phyloP scores from a whole-genome alignment of 2,113 vertebrate species.

The Rynchops niger region DNA sequence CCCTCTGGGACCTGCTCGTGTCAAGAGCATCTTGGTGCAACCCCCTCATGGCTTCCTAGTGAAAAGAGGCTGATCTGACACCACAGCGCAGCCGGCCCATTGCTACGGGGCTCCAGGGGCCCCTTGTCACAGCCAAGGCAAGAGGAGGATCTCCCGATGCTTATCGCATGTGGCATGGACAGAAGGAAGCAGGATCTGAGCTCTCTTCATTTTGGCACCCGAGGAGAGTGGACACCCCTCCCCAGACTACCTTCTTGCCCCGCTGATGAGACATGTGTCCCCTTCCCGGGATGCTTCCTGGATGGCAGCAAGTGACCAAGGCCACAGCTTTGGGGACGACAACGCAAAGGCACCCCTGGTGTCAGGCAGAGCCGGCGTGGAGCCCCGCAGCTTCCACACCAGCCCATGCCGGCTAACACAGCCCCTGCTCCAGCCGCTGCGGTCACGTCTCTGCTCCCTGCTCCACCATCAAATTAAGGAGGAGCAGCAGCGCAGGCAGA shows the following conservation, averaged over 20 bases:
- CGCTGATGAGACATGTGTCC: background rate
- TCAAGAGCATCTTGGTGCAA: background rate
- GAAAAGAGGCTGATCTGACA: background rate
- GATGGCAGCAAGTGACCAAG: accelerated
- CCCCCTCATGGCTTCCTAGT: accelerated
- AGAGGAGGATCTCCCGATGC: background rate
- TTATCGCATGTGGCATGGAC: accelerated
- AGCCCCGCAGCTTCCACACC: accelerated
- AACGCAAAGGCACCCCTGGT: accelerated
- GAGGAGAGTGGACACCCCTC: background rate
- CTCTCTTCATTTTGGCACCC: background rate
- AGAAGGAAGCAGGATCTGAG: background rate
- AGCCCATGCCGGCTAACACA: background rate
- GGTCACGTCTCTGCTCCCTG: accelerated
- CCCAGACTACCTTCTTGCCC: background rate
- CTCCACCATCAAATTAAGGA: accelerated
- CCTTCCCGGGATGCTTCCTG: background rate
- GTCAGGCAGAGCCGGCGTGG: accelerated
- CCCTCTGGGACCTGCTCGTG: background rate
- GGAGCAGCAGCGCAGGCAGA: background rate
- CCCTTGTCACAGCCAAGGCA: background rate
- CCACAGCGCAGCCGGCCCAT: accelerated
- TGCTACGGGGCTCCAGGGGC: background rate
- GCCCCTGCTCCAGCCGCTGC: background rate
- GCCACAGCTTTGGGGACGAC: accelerated